Conservation (phyloP, 2,797 vertebrate genomes). For the Mormyrops boulengeri region DNA sequence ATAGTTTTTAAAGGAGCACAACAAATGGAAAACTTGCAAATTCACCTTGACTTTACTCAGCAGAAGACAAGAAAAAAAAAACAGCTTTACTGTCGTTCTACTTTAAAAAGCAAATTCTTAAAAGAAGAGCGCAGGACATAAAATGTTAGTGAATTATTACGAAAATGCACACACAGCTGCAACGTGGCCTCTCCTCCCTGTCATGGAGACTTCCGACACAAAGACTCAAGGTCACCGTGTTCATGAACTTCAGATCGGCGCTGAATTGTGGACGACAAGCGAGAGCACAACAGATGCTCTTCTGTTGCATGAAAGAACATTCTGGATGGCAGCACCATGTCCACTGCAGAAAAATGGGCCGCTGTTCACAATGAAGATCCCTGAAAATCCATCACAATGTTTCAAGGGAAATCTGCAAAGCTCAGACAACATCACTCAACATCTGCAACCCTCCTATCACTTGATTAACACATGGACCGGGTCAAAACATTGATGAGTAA, state of each 20-base stretch:
- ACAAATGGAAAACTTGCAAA: neutral
- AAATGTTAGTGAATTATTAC: neutral
- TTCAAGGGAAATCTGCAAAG: neutral
- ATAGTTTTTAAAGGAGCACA: neutral
- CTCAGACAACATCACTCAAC: neutral
- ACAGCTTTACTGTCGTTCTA: neutral
- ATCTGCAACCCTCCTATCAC: neutral
- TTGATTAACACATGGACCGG: neutral
- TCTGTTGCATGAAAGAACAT: slow-evolving; percentile 1
- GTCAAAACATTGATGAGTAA: neutral
- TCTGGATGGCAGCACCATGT: neutral
- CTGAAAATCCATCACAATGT: neutral
- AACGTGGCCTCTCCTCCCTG: neutral
- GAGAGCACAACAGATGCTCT: neutral
- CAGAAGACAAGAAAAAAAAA: neutral
- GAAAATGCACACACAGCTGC: neutral
- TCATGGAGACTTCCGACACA: neutral
- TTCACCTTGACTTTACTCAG: neutral
- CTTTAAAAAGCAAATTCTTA: neutral
- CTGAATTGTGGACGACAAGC: neutral
- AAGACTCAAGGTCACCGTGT: neutral
- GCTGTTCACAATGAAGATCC: neutral
- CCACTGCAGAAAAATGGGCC: neutral
- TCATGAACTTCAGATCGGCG: neutral
- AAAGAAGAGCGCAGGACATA: neutral